These are phyloP conservation scores for Sphaerodactylus townsendi DNA, from an alignment of 2,113 vertebrate species.

Conservation along the genomic window DNA sequence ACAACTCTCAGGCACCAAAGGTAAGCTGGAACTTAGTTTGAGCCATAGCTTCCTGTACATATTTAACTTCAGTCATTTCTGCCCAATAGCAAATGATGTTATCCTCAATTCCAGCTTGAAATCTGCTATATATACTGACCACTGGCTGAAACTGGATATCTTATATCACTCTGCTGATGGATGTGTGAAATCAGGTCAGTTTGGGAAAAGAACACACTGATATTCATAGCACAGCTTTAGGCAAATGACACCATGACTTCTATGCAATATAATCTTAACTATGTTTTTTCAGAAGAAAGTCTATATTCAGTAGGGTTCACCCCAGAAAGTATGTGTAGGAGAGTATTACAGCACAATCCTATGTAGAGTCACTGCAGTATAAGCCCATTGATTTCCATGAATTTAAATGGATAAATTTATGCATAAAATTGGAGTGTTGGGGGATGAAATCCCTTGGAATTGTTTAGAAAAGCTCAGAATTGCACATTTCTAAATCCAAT, in stretches of 20 bases:
- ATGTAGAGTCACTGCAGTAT: neutral
- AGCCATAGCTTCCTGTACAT: neutral
- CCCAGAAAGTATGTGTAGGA: neutral
- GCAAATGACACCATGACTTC: neutral
- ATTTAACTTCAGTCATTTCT: neutral
- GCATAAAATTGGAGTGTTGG: too few relatives aligned
- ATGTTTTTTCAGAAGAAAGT: neutral
- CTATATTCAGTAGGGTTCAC: neutral
- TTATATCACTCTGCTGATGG: too few relatives aligned
- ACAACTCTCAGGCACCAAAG: neutral
- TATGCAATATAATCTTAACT: neutral
- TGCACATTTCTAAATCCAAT: too few relatives aligned
- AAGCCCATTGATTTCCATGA: neutral
- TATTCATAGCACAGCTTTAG: neutral
- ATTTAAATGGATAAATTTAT: too few relatives aligned
- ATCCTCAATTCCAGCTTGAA: neutral
- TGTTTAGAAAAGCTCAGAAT: too few relatives aligned
- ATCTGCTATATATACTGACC: neutral
- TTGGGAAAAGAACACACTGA: neutral
- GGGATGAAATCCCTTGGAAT: too few relatives aligned
- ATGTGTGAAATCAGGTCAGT: neutral
- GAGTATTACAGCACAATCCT: too few relatives aligned
- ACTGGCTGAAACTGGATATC: neutral
- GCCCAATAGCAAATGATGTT: neutral
- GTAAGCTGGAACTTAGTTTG: neutral